These are phyloP conservation scores for Styela clava DNA, from an alignment of 23 tunicate genomes.

Conservation along the genomic window DNA sequence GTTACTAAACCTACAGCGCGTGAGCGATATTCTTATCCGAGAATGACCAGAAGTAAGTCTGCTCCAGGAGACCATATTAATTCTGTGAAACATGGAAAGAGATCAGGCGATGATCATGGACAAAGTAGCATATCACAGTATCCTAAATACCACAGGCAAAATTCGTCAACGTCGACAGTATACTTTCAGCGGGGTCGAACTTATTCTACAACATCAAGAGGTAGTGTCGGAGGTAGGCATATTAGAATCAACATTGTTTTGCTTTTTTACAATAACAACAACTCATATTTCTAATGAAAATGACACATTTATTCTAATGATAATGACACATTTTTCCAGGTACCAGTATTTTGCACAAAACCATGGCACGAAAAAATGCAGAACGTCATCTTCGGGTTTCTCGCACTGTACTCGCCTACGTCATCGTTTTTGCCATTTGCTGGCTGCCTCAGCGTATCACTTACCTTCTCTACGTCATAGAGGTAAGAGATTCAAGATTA, in stretches of 20 bases:
- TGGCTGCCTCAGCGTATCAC: conserved; percentile 89
- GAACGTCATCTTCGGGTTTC: conserved; percentile 69
- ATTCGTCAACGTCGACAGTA: conserved; percentile 25
- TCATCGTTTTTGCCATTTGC: conserved; percentile 75
- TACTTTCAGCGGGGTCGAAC: conserved; percentile 30
- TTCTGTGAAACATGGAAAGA: neutral
- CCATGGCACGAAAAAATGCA: conserved; percentile 65
- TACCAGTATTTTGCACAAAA: conserved; percentile 16
- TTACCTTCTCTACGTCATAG: conserved; percentile 40
- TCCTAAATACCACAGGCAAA: conserved; percentile 34
- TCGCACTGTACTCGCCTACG: conserved; percentile 63
- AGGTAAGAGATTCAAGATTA: conserved; percentile 35
- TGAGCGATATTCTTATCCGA: neutral
- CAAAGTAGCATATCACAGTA: neutral
- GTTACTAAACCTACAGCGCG: neutral
- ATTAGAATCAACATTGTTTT: neutral
- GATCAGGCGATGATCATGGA: neutral
- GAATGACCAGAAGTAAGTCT: neutral
- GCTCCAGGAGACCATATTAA: neutral
- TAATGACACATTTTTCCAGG: neutral
- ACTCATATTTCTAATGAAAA: neutral
- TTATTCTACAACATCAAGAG: conserved; percentile 58
- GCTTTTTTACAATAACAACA: neutral
- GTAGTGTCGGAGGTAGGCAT: conserved; percentile 36
- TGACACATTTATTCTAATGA: too few species aligned